Base-by-base conservation (phyloP, 2,797 vertebrate genomes). In the Chanos chanos region DNA sequence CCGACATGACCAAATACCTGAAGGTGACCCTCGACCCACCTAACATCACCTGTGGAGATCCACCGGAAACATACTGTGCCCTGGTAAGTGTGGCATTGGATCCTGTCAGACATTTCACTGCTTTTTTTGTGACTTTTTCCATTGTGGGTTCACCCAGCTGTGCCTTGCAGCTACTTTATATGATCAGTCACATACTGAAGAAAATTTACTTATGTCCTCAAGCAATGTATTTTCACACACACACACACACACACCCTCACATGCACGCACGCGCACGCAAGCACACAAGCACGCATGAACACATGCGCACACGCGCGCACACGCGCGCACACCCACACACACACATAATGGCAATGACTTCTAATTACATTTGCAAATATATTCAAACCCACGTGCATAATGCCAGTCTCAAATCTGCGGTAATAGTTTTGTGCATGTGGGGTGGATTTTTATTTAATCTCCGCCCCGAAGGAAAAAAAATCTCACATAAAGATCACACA, bases 41-140 rank as follows among this genome's bases (percentile, higher is more conserved):
- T 33, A 91, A 98, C 83, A 94, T 97, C 86, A 99, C 97, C 1
- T 99, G 96, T 69, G 97, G 97, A 83, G 92, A 99, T 81, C 95
- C 96, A 50, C 94, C 95, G 0, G 96, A 99, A 87, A 95, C 92
- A 0, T 99, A 95, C 90, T 99, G 97, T 64, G 92, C 94, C 63
- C 92, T 98, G 96, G 97, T 99, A 87, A 96, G 96, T 89, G 70
- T 70, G 61, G 79, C 71, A n/a, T n/a, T n/a, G 15, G 43, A 60
- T 61, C 30, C 54, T 12, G 10, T 67, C 63, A 70, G 75, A 68
- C 52, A 61, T 71, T 47, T 39, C 21, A 55, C n/a, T n/a, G n/a
- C n/a, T n/a, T n/a, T n/a, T n/a, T n/a, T n/a, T n/a, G n/a, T n/a
- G n/a, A n/a, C n/a, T n/a, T n/a, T n/a, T n/a, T n/a, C n/a, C n/a